Percentiles rank a stretch among this genome's conserved stretches.
phyloP scores from a whole-genome alignment of 2,888 invertebrate species.

The Mythimna vitellina region DNA sequence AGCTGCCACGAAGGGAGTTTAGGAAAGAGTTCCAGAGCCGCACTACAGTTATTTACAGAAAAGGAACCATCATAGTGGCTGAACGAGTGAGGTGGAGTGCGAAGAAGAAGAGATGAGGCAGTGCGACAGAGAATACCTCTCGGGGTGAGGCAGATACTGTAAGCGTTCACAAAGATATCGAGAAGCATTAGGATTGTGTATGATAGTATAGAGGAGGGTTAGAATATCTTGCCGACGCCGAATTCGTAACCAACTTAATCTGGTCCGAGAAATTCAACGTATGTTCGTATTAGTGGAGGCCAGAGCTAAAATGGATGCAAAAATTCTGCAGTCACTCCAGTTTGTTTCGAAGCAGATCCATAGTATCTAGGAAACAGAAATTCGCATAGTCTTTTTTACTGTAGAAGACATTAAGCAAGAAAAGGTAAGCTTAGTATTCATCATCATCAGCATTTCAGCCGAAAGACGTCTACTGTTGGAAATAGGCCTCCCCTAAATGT shows the following conservation, averaged over 20 bases:
- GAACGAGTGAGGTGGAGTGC: background rate
- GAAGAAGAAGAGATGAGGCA: background rate
- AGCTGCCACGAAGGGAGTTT: background rate
- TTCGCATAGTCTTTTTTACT: too few species aligned
- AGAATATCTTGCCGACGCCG: background rate
- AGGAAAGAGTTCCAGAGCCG: background rate
- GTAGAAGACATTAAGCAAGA: background rate
- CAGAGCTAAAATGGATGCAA: background rate
- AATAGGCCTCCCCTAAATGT: too few species aligned
- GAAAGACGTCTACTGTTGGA: too few species aligned
- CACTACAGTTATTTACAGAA: background rate
- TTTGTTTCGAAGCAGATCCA: too few species aligned
- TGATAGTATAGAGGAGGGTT: background rate
- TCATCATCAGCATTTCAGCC: too few species aligned
- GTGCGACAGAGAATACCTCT: background rate
- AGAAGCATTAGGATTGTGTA: background rate
- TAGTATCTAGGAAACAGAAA: background rate
- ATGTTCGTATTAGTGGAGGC: background rate
- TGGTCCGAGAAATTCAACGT: background rate
- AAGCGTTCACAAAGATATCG: background rate
- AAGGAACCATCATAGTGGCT: background rate
- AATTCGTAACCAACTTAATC: background rate
- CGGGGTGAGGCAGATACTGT: background rate
- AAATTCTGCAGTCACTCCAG: background rate
- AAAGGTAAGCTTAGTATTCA: too few species aligned